Conservation (phyloP, 2,888 invertebrate species). For the Andrena minutula region DNA sequence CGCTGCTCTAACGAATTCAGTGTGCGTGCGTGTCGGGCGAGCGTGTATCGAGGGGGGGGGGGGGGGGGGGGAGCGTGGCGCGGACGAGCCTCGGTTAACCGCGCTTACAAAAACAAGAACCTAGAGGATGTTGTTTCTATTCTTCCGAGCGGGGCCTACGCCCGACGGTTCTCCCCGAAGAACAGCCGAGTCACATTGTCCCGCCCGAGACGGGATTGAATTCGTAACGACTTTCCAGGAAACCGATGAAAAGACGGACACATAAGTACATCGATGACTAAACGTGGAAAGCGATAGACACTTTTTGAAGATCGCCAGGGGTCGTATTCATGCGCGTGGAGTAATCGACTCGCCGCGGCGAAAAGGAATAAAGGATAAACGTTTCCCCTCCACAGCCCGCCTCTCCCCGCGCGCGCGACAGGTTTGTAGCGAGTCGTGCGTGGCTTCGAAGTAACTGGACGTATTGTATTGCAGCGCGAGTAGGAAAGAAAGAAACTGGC, state of each 20-base stretch:
- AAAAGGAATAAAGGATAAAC: slow-evolving; percentile 20
- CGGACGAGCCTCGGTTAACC: slow-evolving; percentile 23
- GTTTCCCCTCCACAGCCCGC: slow-evolving; percentile 11
- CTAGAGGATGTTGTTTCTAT: slow-evolving; percentile 17
- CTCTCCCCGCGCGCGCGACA: slow-evolving; percentile 26
- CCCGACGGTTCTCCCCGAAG: neutral
- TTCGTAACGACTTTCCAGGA: slow-evolving; percentile 4
- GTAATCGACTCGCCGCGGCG: slow-evolving; percentile 19
- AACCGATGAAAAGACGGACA: neutral
- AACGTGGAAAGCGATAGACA: neutral
- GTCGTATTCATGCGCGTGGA: neutral
- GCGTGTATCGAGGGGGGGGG: neutral
- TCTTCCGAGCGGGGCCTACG: neutral
- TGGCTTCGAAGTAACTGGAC: slow-evolving; percentile 24
- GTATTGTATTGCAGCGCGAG: slow-evolving; percentile 30
- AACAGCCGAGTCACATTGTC: slow-evolving; percentile 7
- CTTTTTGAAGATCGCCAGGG: neutral
- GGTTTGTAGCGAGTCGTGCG: slow-evolving; percentile 5
- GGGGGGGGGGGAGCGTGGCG: neutral
- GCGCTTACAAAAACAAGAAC: slow-evolving; percentile 35
- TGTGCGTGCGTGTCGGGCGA: slow-evolving; percentile 34
- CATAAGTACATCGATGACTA: neutral
- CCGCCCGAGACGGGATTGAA: neutral
- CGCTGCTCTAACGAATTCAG: slow-evolving; percentile 52
- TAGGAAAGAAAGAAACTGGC: slow-evolving; percentile 29